Conservation (phyloP, 1,140 invertebrate genomes). For the Druon quercuslanigerum region DNA sequence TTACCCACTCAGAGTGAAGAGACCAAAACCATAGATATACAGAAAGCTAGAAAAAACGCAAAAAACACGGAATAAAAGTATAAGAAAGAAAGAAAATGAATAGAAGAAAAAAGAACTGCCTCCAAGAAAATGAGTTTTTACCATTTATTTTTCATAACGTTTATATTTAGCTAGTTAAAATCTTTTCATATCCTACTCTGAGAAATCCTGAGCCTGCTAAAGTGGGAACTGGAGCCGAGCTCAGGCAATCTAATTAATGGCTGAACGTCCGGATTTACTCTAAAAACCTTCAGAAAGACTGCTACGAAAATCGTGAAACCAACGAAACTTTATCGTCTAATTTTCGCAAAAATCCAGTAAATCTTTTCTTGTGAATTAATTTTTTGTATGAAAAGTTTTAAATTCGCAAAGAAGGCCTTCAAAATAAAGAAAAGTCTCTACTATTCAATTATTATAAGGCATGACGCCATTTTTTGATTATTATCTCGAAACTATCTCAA, state of each 20-base stretch:
- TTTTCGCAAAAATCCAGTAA: background rate
- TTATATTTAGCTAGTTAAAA: conserved; percentile 19
- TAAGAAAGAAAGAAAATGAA: background rate
- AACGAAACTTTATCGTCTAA: background rate
- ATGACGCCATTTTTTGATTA: no score
- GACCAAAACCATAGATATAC: background rate
- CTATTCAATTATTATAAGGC: no score
- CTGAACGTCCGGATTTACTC: conserved; percentile 27
- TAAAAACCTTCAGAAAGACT: conserved; percentile 25
- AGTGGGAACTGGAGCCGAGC: conserved; percentile 20
- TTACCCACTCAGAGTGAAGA: background rate
- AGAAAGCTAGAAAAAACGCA: background rate
- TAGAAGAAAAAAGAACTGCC: conserved; percentile 8
- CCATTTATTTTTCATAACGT: background rate
- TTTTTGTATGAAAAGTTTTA: background rate
- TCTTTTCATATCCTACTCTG: conserved; percentile 14
- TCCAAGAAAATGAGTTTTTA: conserved; percentile 7
- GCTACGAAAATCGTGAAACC: background rate
- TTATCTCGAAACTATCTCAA: no score
- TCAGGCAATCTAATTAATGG: conserved; percentile 33
- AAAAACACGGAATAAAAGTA: background rate
- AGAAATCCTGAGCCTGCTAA: conserved; percentile 12
- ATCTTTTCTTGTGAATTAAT: conserved; percentile 12
- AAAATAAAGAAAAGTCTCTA: no score
- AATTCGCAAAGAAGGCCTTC: no score